A percentile compares a stretch with the other conserved stretches of the same genome.
Conservation (phyloP, 2,888 invertebrate genomes). For the Chrysolina haemoptera region DNA sequence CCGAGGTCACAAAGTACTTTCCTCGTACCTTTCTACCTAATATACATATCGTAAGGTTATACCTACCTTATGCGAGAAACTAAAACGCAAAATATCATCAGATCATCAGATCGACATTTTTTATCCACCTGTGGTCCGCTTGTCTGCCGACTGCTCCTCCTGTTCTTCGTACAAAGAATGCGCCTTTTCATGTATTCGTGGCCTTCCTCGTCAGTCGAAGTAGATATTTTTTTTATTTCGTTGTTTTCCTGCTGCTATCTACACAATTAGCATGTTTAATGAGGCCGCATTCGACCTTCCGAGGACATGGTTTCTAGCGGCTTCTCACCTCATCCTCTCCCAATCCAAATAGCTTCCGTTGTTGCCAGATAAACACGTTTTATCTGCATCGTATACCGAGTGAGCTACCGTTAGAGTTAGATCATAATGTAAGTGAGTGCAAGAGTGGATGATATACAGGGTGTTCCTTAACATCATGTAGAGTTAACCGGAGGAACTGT, state of each 20-base stretch:
- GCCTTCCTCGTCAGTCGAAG: slow-evolving; percentile 34
- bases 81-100: not conserved
- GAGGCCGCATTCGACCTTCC: slow-evolving; percentile 48
- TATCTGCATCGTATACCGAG: slow-evolving; percentile 1
- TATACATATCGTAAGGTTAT: slow-evolving; percentile 13
- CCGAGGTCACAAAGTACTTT: slow-evolving; percentile 15
- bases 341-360: slow-evolving; percentile 11
- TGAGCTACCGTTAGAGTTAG: slow-evolving; percentile 1
- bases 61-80: not conserved
- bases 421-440: too few species aligned
- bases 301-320: slow-evolving; percentile 44
- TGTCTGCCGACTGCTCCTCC: too few species aligned
- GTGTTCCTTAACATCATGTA: too few species aligned
- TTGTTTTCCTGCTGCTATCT: slow-evolving; percentile 40
- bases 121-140: not conserved
- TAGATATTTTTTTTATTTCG: slow-evolving; percentile 12
- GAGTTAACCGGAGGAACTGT: too few species aligned
- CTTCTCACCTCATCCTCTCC: slow-evolving; percentile 26
- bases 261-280: slow-evolving; percentile 43
- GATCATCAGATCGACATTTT: slow-evolving; percentile 5
- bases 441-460: too few species aligned
- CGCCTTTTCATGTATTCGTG: slow-evolving; percentile 34
- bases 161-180: slow-evolving; percentile 30
- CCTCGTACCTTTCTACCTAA: slow-evolving; percentile 12
- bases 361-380: slow-evolving; percentile 20